A percentile compares a stretch with the other conserved stretches of the same genome.
phyloP scores from a whole-genome alignment of 2,797 vertebrate species.

The Leptatherina wallacei region DNA sequence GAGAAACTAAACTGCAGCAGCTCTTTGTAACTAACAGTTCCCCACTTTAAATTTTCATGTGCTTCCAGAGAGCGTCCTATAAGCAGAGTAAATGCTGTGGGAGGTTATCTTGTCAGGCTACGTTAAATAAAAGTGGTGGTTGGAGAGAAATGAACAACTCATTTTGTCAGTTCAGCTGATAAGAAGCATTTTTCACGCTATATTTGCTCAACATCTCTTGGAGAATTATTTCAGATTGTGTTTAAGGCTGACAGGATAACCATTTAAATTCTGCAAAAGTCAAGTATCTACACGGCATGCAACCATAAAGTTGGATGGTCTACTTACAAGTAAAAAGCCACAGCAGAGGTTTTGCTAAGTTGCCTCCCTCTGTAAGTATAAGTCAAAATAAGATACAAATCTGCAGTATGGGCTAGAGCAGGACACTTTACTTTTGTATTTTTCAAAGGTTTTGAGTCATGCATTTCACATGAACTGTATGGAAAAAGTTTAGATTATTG shows the following conservation, averaged over 20 bases:
- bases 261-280: slow-evolving; percentile 28
- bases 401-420: not conserved
- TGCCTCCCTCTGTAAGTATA: no score
- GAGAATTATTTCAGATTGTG: slow-evolving; percentile 27
- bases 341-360: slow-evolving; percentile 5
- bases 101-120: slow-evolving; percentile 56
- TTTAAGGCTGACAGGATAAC: slow-evolving; percentile 15
- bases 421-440: slow-evolving; percentile 1
- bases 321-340: not conserved
- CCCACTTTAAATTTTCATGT: slow-evolving; percentile 70
- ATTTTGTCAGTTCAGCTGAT: slow-evolving; percentile 48
- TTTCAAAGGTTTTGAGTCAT: slow-evolving; percentile 24
- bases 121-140: slow-evolving; percentile 47
- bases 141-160: slow-evolving; percentile 26
- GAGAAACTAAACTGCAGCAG: slow-evolving; percentile 46
- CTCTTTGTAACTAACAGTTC: slow-evolving; percentile 52
- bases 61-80: slow-evolving; percentile 53
- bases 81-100: slow-evolving; percentile 58
- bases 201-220: slow-evolving; percentile 43
- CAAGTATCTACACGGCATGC: slow-evolving; percentile 15
- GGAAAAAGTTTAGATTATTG: slow-evolving; percentile 58
- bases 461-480: slow-evolving; percentile 42
- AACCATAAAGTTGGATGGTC: slow-evolving; percentile 12
- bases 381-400: no score
- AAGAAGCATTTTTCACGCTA: slow-evolving; percentile 42